Evolutionary conservation across 2,888 invertebrate genomes (phyloP), one percentile per base, ranked within the genome.

Genomic region (Caradrina clavipalpis): DNA sequence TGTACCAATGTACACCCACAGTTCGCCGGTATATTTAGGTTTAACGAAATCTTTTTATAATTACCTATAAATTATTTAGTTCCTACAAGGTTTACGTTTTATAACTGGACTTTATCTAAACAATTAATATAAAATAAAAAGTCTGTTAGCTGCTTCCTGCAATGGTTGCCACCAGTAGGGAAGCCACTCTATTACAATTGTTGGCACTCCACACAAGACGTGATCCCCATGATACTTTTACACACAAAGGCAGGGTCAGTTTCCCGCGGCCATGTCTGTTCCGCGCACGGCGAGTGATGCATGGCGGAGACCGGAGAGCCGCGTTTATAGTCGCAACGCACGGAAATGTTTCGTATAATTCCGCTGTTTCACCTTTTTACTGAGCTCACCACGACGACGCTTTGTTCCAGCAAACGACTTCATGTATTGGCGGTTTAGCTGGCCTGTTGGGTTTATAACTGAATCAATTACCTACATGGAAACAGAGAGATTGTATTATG

Each of bases 331-430:
- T 64, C 59, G 57, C 78, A 59, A 76, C 51, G 58, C 80, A 80
- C 72, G 77, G 73, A 77, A 80, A 74, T 68, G 64, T 68, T 76
- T 68, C 76, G 78, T 76, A 76, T 82, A 76, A 84, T 80, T 62
- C 62, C 56, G 56, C 64, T 76, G 73, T 72, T 76, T 68, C 71
- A 74, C 61, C 73, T 82, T 78, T 78, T 78, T 70, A 67, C 68
- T 26, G 53, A 63, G 53, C 56, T 26, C 57, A 47, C 42, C 22
- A 45, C 45, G 58, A 71, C 61, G 50, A 69, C 73, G 42, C 54
- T 76, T 60, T 73, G 63, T 80, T 79, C 62, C 70, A 47, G 49
- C 45, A 63, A 72, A 75, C 75, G 64, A 71, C 81, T 69, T 60
- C 69, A 80, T 73, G 59, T 67, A 57, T 72, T 63, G 68, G 53